Evolutionary conservation across 2,113 vertebrate species (phyloP), one percentile per base, ranked within the genome.

Genomic region (Pachyramphus minor): DNA sequence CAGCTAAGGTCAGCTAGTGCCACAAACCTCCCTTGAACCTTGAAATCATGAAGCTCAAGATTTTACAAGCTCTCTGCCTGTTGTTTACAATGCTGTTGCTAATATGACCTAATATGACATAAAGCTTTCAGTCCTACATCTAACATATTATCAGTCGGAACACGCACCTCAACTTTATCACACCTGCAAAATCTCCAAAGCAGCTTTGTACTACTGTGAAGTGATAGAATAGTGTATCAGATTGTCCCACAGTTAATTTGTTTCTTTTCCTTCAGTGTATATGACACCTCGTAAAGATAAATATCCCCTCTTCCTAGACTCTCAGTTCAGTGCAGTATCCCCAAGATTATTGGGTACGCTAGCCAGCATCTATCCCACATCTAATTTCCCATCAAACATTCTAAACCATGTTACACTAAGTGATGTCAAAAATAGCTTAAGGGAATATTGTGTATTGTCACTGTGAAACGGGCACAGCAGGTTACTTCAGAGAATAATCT

Each of bases 341-440:
- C 30, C 0, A 0, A 52, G 66, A 82, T 30, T 47, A 78, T 0
- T 30, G 24, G 8, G 24, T 68, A 84, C 39, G 69, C n/a, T 53
- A 90, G 69, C 9, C 52, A 77, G 35, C 42, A 71, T 74, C 42
- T 90, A 44, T 94, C 44, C 35, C 45, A 85, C 39, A 81, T 14
- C n/a, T 89, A 64, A 91, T 93, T 91, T 84, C 87, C 55, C 47
- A 69, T 63, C 35, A 80, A 96, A 77, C 47, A 77, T 88, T 31
- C 59, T 74, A 91, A 96, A 87, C 39, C 27, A 59, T n/a, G 53
- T 85, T 87, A 95, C 56, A 79, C 15, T 73, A 71, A 71, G 59
- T 80, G 83, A 95, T 84, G 72, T 85, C 63, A 94, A 62, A 90
- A 96, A 95, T n/a, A 87, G 86, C 93, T 96, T 93, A 73, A 88